Percentiles rank a stretch among this genome's conserved stretches.
These are phyloP conservation scores for Trididemnum miniatum DNA, from an alignment of 23 tunicate species.

Conservation along the genomic window DNA sequence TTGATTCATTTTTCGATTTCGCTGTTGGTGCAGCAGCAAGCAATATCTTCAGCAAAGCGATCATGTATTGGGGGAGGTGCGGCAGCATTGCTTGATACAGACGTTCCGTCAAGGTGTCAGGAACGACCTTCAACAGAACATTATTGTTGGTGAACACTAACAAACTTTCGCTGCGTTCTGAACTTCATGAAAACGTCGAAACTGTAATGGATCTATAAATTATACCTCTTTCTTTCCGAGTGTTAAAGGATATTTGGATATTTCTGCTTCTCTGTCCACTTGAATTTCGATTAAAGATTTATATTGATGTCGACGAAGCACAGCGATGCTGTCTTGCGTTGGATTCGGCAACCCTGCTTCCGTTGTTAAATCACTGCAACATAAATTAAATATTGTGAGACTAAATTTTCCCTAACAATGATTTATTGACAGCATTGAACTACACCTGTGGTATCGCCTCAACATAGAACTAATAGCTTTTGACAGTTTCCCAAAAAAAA, in stretches of 20 bases:
- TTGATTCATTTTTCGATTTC: slow-evolving; percentile 78
- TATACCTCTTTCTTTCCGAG: slow-evolving; percentile 65
- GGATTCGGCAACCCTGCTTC: slow-evolving; percentile 95
- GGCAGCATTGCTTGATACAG: slow-evolving; percentile 86
- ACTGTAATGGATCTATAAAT: not conserved
- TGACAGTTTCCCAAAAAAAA: not conserved
- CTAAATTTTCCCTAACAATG: too few species aligned
- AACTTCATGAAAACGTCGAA: too few species aligned
- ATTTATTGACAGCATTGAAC: too few species aligned
- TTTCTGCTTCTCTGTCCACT: slow-evolving; percentile 50
- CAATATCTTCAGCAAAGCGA: slow-evolving; percentile 90
- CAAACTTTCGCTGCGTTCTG: not conserved
- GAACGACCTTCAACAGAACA: slow-evolving; percentile 42
- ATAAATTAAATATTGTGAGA: too few species aligned
- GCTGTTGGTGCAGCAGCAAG: slow-evolving; percentile 99
- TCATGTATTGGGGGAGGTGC: slow-evolving; percentile 92
- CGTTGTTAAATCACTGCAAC: slow-evolving; percentile 71
- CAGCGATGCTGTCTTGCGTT: slow-evolving; percentile 78
- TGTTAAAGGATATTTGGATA: slow-evolving; percentile 75
- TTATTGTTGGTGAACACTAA: too few species aligned
- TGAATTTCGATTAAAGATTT: slow-evolving; percentile 70
- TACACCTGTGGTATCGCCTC: too few species aligned
- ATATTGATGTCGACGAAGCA: slow-evolving; percentile 72
- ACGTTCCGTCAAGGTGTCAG: slow-evolving; percentile 67
- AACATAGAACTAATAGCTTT: too few species aligned